Evolutionary conservation across 1,140 invertebrate genomes (phyloP).

Genomic region (Drosophila miranda): DNA sequence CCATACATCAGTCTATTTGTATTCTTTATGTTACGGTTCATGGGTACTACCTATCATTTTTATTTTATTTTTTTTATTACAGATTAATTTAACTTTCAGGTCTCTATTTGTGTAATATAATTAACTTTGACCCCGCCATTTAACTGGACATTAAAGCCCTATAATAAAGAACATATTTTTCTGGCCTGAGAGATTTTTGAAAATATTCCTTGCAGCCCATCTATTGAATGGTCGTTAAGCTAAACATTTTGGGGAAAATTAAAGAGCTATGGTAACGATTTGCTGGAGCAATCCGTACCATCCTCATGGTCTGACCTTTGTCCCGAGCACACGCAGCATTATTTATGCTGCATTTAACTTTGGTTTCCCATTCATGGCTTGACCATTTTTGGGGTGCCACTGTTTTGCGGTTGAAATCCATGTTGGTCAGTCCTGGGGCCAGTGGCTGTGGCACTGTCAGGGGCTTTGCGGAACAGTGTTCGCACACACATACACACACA

Average conservation of each 20-base stretch:
- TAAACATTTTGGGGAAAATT: neutral
- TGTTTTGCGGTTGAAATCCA: slow-evolving; percentile 65
- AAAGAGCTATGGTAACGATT: neutral
- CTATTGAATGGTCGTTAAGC: slow-evolving; percentile 3
- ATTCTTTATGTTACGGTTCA: no score
- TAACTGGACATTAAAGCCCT: no score
- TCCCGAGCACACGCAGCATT: slow-evolving; percentile 59
- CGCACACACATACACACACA: neutral
- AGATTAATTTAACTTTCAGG: no score
- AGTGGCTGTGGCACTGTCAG: no score
- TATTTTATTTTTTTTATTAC: no score
- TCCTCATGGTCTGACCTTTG: slow-evolving; percentile 25
- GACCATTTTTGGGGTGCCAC: slow-evolving; percentile 44
- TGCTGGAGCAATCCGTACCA: slow-evolving; percentile 1
- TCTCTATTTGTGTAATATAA: no score
- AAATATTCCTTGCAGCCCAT: no score
- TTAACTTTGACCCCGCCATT: no score
- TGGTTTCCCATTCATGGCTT: slow-evolving; percentile 45
- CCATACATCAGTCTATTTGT: no score
- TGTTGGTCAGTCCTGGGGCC: slow-evolving; percentile 26
- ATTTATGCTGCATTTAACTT: slow-evolving; percentile 81
- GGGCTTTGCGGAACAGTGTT: neutral
- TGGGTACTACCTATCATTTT: no score
- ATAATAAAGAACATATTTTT: no score
- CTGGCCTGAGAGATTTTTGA: no score